Conservation (phyloP, 2,888 invertebrate genomes). For the Miltochrista miniata region DNA sequence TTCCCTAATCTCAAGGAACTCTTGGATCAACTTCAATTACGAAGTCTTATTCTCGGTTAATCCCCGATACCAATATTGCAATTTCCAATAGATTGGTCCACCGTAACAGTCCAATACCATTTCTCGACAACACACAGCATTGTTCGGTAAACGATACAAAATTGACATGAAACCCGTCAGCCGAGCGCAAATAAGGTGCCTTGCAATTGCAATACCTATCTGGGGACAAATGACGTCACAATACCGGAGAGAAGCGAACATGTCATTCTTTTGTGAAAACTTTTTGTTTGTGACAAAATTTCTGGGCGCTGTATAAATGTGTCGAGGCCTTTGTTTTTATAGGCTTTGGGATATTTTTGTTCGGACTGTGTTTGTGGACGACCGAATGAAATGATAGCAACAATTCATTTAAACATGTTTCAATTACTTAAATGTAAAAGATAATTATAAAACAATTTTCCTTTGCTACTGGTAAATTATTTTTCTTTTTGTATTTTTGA, state of each 20-base stretch:
- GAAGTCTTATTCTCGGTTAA: constrained; percentile 22
- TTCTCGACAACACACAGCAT: constrained; percentile 23
- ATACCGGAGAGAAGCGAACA: constrained; percentile 10
- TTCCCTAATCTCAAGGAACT: constrained; percentile 20
- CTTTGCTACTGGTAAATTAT: too few relatives aligned
- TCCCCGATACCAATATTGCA: constrained; percentile 24
- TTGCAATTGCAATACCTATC: constrained; percentile 24
- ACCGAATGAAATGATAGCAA: constrained; percentile 2
- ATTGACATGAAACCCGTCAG: constrained; percentile 21
- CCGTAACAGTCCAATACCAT: constrained; percentile 17
- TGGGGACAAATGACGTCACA: constrained; percentile 26
- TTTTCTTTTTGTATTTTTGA: too few relatives aligned
- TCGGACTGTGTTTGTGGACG: constrained; percentile 4
- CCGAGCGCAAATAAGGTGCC: constrained; percentile 21
- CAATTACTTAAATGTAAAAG: not conserved
- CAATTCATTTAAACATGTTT: not conserved
- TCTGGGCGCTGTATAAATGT: constrained; percentile 9
- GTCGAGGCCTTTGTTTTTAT: constrained; percentile 7
- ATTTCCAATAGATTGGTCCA: constrained; percentile 32
- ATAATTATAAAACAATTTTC: too few relatives aligned
- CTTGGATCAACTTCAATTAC: constrained; percentile 26
- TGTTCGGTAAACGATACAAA: constrained; percentile 28
- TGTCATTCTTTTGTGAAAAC: constrained; percentile 28
- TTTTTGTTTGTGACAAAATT: constrained; percentile 27
- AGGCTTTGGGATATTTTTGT: constrained; percentile 4